Evolutionary conservation across 2,888 invertebrate genomes (phyloP), one percentile per base, ranked within the genome.

Genomic region (Callyntrura guangdongensis): DNA sequence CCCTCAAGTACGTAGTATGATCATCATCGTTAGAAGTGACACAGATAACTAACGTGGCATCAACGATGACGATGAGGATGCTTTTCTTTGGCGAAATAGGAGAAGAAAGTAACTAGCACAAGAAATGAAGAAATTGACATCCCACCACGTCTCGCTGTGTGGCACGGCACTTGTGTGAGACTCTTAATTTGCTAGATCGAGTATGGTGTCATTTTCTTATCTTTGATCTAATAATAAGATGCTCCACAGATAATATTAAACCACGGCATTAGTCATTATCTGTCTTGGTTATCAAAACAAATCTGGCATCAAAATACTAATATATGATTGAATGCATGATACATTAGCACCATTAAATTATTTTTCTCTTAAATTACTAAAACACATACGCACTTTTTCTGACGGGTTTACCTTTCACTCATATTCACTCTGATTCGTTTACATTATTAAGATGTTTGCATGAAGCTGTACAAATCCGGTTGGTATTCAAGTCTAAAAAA

Each of bases 11-110:
- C n/a, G 1, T 25, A 25, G 27, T n/a, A n/a, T 47, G 47, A 74
- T 74, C 45, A 49, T 47, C 74, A 47, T 74, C 74, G n/a, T n/a
- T n/a, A 74, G 47, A 17, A 47, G 20, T 74, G 74, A 74, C 74
- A 74, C 47, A 74, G 45, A 74, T 74, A 74, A 69, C 69, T 45
- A 69, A 25, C 25, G 25, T 12, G 27, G 22, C 27, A 14, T 4
- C 64, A 67, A n/a, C 12, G 1, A 45, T 27, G 14, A 25, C 14
- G 5, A 25, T 27, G 14, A 67, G 1, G 5, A 27, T 12, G 67
- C 5, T 27, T 27, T 8, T 27, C 11, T 20, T 69, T 69, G 36
- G 14, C 27, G 5, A 64, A 25, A 3, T 12, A 1, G 27, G n/a
- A 27, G 27, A 2, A 67, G 67, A 27, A 67, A 61, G 20, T 61